Base-by-base conservation (phyloP, 2,113 vertebrate species). In the Pachypanchax playfairii region DNA sequence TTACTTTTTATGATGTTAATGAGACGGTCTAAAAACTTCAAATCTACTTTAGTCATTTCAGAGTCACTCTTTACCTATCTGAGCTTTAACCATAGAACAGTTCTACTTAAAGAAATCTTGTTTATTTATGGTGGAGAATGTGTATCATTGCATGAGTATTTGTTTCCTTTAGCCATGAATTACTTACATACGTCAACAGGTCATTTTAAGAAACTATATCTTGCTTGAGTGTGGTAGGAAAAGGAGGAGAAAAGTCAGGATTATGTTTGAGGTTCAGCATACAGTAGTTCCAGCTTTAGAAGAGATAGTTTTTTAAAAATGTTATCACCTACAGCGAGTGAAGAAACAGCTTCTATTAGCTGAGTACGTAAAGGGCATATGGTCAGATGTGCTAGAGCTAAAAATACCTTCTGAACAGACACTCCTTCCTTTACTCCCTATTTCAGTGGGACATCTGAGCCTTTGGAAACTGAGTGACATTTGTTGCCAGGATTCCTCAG, bases 401-500 rank as follows among this genome's bases (percentile, higher is more conserved):
- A 83, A 90, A 85, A 90, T 90, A 89, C 1, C 55, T 67, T 39
- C 24, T 22, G 41, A 39, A 29, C 66, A 50, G 7, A 4, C 13
- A 3, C 49, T 64, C 51, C 61, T 42, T 20, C 73, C 63, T n/a
- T 62, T 20, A 2, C 65, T 85, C 85, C 86, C 85, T 58, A 84
- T 89, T 89, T 86, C 71, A 84, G 60, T 35, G 17, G 24, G 88
- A 77, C 63, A 90, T 74, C 38, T 66, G 80, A 91, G 70, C 75
- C 26, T 21, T 31, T 18, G 38, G 39, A 68, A 82, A 77, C 42
- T 48, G 65, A 82, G 76, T 68, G 75, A 79, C 80, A 79, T 64
- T 77, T 83, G 84, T 85, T 78, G 64, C 80, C 80, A 84, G 59
- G 60, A 87, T 85, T 84, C 75, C 50, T 77, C 46, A 56, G 56